Conservation (phyloP, 2,888 invertebrate genomes). For the Aspidiotus destructor region DNA sequence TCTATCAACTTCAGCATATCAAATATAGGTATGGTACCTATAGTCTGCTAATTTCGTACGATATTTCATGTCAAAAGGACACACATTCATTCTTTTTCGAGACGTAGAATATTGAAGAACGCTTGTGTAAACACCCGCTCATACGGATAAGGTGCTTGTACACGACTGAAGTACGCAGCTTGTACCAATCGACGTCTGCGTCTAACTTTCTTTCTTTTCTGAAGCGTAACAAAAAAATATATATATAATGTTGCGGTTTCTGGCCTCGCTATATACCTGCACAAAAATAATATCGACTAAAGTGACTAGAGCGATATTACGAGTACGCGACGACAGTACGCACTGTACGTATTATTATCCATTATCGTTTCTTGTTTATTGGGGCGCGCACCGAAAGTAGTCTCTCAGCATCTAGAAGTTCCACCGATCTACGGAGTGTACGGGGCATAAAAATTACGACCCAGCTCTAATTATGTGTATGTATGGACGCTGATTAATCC, state of each 20-base stretch:
- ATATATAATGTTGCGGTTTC: constrained; percentile 10
- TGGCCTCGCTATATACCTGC: constrained; percentile 14
- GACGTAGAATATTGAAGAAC: too few species aligned
- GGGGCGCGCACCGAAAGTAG: neutral
- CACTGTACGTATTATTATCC: neutral
- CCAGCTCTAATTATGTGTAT: neutral
- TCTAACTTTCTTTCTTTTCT: constrained; percentile 26
- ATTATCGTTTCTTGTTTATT: constrained; percentile 2
- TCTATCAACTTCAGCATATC: too few species aligned
- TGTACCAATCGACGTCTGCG: constrained; percentile 24
- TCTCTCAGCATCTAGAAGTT: neutral
- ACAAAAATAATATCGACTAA: neutral
- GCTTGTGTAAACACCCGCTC: too few species aligned
- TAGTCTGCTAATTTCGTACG: too few species aligned
- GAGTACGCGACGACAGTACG: too few species aligned
- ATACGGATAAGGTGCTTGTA: too few species aligned
- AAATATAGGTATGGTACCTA: too few species aligned
- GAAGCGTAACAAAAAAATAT: constrained; percentile 24
- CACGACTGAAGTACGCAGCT: neutral
- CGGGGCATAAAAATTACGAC: neutral
- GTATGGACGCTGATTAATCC: constrained; percentile 4
- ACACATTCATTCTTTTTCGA: too few species aligned
- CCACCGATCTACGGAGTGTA: neutral
- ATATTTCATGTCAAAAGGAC: too few species aligned
- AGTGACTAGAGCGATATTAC: neutral